Conservation (phyloP, 2,797 vertebrate species). For the Oryzias sinensis region DNA sequence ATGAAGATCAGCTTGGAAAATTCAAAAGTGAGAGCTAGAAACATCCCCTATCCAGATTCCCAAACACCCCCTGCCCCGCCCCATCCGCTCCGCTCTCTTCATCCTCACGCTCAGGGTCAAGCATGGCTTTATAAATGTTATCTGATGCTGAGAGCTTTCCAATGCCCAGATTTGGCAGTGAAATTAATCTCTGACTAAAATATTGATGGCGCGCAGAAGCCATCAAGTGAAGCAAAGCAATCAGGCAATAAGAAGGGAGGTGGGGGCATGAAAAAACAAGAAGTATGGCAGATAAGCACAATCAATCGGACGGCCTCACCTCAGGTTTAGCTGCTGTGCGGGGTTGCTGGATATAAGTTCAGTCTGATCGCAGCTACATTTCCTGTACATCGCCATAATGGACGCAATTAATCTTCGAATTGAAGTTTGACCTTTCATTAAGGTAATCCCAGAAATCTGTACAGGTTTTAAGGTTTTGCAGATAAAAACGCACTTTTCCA, state of each 20-base stretch:
- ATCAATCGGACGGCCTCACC: slow-evolving; percentile 66
- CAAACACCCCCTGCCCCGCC: background rate
- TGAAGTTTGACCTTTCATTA: slow-evolving; percentile 58
- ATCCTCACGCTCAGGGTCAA: slow-evolving; percentile 56
- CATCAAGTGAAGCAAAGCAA: slow-evolving; percentile 63
- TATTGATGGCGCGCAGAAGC: slow-evolving; percentile 65
- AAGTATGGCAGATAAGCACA: slow-evolving; percentile 57
- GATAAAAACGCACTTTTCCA: slow-evolving; percentile 26
- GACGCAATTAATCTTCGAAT: slow-evolving; percentile 32
- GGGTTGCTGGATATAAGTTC: slow-evolving; percentile 16
- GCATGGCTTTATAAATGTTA: slow-evolving; percentile 70
- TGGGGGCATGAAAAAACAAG: slow-evolving; percentile 9
- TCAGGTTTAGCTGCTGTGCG: slow-evolving; percentile 19
- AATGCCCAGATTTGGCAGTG: slow-evolving; percentile 54
- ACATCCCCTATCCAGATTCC: slow-evolving; percentile 1
- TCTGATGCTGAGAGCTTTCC: slow-evolving; percentile 71
- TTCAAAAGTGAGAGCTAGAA: background rate
- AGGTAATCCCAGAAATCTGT: slow-evolving; percentile 40
- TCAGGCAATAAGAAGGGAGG: slow-evolving; percentile 56
- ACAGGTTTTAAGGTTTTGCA: slow-evolving; percentile 32
- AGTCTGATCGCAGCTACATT: slow-evolving; percentile 31
- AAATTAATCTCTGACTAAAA: slow-evolving; percentile 80
- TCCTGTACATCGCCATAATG: slow-evolving; percentile 10
- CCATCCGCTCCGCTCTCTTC: slow-evolving; percentile 37
- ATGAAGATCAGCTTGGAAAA: slow-evolving; percentile 49